Base-by-base conservation (phyloP, 2,888 invertebrate species). In the Tricholauxania praeusta region DNA sequence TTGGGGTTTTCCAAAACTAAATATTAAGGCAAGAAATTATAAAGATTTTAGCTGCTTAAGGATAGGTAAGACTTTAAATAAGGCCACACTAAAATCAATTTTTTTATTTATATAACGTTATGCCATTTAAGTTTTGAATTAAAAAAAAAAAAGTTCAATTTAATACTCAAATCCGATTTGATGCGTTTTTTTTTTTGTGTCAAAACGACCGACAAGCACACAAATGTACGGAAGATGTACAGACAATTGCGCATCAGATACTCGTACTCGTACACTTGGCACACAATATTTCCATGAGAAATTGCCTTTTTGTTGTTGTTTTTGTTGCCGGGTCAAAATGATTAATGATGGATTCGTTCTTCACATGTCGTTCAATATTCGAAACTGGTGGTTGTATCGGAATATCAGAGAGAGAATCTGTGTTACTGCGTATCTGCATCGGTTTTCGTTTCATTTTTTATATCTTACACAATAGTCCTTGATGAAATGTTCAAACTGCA, bases 241-340 rank as follows among this genome's bases (percentile, higher is more conserved):
- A 75, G 72, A 75, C 72, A 74, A 73, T 72, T 71, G 65, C 71
- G 68, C 73, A 76, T 71, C 60, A 47, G 47, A 48, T 17, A 22
- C 17, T 47, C 53, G 52, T 49, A 66, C 62, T 15, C 32, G 32
- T 60, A 64, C 79, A 80, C 68, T 73, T 71, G 69, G 72, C 66
- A 80, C 79, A 79, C 79, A 82, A 83, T 79, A 80, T 82, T 84
- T 83, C 80, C 82, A 83, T 83, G 83, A 83, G 84, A 84, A 83
- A 83, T 83, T 81, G 83, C 81, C 82, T 82, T 82, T 83, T 83
- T 79, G 6, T 76, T 75, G 74, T 78, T 76, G 71, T 62, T 75
- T 76, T 80, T 77, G 55, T 76, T 82, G 80, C 81, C 77, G 74
- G 78, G 76, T 74, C 79, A 78, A 39, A 78, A 84, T 84, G 84